Conservation (phyloP, 35 echinoderm and acorn worm species). For the Amphiura filiformis region DNA sequence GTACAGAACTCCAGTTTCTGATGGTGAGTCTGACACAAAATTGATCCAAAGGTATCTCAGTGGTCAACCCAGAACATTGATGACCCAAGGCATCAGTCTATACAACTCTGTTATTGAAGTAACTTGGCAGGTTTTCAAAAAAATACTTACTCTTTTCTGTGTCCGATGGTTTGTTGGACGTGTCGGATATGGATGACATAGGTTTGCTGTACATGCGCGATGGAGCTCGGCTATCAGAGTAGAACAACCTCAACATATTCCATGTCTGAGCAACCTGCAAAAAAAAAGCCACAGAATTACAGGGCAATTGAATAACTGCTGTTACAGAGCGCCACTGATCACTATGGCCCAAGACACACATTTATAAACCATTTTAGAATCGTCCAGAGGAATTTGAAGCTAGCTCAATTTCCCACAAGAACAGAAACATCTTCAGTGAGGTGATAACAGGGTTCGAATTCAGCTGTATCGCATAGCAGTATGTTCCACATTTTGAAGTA, state of each 20-base stretch:
- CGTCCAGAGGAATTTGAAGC: neutral
- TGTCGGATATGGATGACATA: neutral
- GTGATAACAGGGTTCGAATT: no score
- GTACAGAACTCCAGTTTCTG: neutral
- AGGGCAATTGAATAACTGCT: neutral
- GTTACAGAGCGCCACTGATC: neutral
- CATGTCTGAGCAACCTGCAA: constrained; percentile 80
- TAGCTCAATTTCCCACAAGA: no score
- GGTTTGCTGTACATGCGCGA: neutral
- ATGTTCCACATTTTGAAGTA: no score
- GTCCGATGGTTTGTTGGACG: neutral
- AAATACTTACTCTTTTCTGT: neutral
- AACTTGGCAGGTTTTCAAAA: neutral
- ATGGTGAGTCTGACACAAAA: no score
- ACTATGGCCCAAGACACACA: no score
- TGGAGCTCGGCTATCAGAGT: constrained; percentile 2
- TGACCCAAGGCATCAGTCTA: no score
- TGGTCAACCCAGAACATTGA: neutral
- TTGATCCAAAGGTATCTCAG: neutral
- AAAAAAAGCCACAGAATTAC: neutral
- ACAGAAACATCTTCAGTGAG: neutral
- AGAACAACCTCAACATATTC: constrained; percentile 82
- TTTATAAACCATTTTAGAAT: neutral
- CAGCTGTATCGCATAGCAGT: no score
- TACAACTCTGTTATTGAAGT: neutral